phyloP scores from a whole-genome alignment of 2,113 vertebrate genomes.

The Notarius lentiginosus region DNA sequence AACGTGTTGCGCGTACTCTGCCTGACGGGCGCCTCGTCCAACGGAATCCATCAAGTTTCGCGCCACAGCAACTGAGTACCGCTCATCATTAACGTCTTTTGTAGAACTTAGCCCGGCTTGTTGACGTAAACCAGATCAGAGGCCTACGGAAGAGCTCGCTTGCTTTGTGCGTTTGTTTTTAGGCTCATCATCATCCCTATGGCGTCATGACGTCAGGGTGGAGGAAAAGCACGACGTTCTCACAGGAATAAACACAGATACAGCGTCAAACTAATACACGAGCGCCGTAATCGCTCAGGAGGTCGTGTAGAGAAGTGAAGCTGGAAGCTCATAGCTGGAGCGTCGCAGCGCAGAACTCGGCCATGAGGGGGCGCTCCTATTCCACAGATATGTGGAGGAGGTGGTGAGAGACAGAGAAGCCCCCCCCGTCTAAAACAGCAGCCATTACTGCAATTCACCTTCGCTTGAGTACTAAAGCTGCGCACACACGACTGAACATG shows the following conservation, averaged over 20 bases:
- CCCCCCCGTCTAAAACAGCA: constrained; percentile 63
- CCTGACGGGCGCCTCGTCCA: no score
- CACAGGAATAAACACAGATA: neutral
- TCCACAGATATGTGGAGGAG: constrained; percentile 54
- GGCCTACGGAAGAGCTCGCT: no score
- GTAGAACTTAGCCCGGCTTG: neutral
- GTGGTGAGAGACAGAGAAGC: constrained; percentile 58
- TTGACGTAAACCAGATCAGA: no score
- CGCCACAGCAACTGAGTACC: constrained; percentile 55
- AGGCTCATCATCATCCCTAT: neutral
- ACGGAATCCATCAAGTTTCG: no score
- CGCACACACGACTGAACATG: neutral
- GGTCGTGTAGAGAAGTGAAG: neutral
- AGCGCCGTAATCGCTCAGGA: neutral
- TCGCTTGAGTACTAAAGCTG: neutral
- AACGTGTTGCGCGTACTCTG: no score
- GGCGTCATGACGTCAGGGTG: neutral
- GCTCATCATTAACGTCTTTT: neutral
- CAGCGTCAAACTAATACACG: neutral
- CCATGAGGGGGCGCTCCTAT: constrained; percentile 77
- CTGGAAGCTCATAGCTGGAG: neutral
- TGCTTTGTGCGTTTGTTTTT: neutral
- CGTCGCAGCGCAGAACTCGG: constrained; percentile 65
- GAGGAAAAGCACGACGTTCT: neutral
- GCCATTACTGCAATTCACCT: constrained; percentile 64